Evolutionary conservation across 2,113 vertebrate genomes (phyloP).

Genomic region (Ivindomyrus marchei): DNA sequence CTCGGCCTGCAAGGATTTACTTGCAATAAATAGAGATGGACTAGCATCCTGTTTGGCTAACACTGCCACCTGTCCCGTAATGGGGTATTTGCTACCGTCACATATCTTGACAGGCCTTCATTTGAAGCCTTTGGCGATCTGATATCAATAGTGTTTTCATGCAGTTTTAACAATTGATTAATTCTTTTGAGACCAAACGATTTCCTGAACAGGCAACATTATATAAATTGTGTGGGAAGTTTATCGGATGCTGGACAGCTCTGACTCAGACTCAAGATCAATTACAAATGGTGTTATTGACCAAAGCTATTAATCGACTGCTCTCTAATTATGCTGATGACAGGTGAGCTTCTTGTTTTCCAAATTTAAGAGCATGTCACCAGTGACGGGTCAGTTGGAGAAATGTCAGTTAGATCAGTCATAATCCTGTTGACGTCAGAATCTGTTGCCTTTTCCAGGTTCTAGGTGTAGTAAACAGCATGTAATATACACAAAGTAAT

Average conservation of each 20-base stretch:
- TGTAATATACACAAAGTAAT: background rate
- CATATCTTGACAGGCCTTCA: background rate
- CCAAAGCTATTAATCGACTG: background rate
- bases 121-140: background rate
- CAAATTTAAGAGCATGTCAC: background rate
- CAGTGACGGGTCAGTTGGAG: background rate
- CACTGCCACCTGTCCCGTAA: background rate
- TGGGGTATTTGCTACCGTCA: background rate
- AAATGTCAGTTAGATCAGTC: background rate
- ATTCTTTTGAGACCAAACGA: background rate
- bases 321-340: constrained; percentile 5
- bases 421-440: background rate
- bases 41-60: background rate
- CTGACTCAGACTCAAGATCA: background rate
- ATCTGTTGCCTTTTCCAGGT: background rate
- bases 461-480: background rate
- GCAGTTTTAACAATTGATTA: constrained; percentile 4
- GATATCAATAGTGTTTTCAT: background rate
- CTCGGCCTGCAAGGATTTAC: background rate
- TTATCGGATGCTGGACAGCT: background rate
- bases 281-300: constrained; percentile 8
- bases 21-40: background rate
- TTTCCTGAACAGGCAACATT: constrained; percentile 10
- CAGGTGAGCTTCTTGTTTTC: background rate
- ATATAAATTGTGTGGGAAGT: constrained; percentile 2